Evolutionary conservation across 37 sponge, comb jelly and placozoan genomes (phyloP), one percentile per base, ranked within the genome.

Genomic region (Axinella damicornis): DNA sequence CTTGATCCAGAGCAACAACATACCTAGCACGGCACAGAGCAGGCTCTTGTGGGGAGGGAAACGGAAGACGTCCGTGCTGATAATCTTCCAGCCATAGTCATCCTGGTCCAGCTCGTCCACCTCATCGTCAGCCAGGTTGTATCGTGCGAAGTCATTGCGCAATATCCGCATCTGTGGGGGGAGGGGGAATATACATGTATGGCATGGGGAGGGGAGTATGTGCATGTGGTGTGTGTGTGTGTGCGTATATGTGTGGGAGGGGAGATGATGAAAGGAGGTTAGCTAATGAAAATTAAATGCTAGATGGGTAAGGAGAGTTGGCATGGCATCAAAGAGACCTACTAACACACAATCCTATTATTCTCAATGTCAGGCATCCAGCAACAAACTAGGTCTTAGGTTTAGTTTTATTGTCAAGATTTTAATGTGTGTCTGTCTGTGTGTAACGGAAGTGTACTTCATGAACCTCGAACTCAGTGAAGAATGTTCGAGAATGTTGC

Each of bases 31-130:
- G 53, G 97, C 89, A 64, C 78, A 88, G 20, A 96, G 85, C 27
- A 96, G 65, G 46, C 60, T 66, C 62, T 88, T 94, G 73, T 84
- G 36, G 24, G 83, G 73, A 30, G 97, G 97, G 67, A 89, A 92
- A n/a, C 97, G 57, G 57, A 96, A 96, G n/a, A 96, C 95, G 54
- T 96, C 97, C 1, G 87, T 84, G 76, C 80, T 79, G 46, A 96
- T 92, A 39, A 96, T 79, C 76, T 96, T 96, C 97, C 97, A 96
- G 18, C 97, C 97, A 81, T 88, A 87, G 75, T 94, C 92, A 73
- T 94, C 97, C 61, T 82, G 71, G 82, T 93, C 94, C 34, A 92
- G 34, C 19, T 86, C 90, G 64, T 93, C 93, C 2, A 56, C 31
- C 25, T 91, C 96, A 57, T 85, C 87, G 52, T 89, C 90, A 22